phyloP scores from a whole-genome alignment of 2,888 invertebrate species.

The Drosophila testacea region DNA sequence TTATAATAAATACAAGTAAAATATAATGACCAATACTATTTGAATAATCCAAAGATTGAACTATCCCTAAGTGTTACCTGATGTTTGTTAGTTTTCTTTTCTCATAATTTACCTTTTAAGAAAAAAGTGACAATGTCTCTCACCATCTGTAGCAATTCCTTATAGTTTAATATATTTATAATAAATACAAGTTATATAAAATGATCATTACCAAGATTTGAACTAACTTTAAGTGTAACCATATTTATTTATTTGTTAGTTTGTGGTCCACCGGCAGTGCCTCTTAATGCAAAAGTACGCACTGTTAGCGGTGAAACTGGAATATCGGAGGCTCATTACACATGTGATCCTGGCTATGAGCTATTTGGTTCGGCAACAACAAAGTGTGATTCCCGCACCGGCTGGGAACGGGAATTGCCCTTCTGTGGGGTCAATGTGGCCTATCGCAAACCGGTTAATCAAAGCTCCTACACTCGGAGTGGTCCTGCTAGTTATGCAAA shows the following conservation, averaged over 20 bases:
- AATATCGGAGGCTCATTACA: slow-evolving; percentile 90
- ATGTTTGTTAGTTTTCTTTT: too few relatives aligned
- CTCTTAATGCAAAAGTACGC: slow-evolving; percentile 91
- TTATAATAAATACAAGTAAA: too few relatives aligned
- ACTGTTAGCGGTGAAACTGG: slow-evolving; percentile 74
- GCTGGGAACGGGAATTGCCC: slow-evolving; percentile 93
- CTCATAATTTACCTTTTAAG: too few relatives aligned
- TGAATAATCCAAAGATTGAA: too few relatives aligned
- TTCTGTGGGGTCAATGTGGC: slow-evolving; percentile 96
- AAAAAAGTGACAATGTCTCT: too few relatives aligned
- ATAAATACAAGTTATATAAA: too few relatives aligned
- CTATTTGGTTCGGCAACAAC: slow-evolving; percentile 91
- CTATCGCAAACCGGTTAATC: slow-evolving; percentile 94
- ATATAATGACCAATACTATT: too few relatives aligned
- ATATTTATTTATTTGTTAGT: slow-evolving; percentile 62
- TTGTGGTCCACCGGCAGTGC: slow-evolving; percentile 94
- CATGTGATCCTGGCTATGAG: slow-evolving; percentile 95
- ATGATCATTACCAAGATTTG: too few relatives aligned
- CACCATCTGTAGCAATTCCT: too few relatives aligned
- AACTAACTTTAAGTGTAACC: too few relatives aligned
- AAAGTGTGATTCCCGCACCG: slow-evolving; percentile 89
- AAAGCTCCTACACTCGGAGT: slow-evolving; percentile 94
- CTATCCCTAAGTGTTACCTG: too few relatives aligned
- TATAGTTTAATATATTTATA: too few relatives aligned
- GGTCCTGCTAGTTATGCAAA: slow-evolving; percentile 94